Percentiles rank a stretch among this genome's conserved stretches.
phyloP scores from a whole-genome alignment of 2,113 vertebrate species.

The Columbina picui region DNA sequence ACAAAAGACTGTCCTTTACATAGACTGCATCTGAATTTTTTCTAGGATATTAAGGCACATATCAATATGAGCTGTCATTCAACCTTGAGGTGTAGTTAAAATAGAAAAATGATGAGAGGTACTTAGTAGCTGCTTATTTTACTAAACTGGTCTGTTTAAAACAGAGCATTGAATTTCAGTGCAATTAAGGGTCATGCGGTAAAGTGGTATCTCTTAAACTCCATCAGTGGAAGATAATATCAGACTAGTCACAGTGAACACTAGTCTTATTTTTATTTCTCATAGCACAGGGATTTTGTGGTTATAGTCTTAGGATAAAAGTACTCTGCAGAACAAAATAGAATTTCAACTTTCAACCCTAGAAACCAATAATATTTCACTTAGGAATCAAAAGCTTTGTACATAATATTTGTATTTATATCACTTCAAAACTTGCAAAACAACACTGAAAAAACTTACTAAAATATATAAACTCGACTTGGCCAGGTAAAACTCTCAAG shows the following conservation, averaged over 20 bases:
- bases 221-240: neutral
- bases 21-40: neutral
- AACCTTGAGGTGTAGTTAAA: constrained; percentile 42
- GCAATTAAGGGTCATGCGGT: neutral
- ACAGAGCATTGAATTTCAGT: neutral
- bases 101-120: constrained; percentile 24
- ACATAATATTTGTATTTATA: neutral
- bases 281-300: neutral
- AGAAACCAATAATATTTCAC: neutral
- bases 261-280: neutral
- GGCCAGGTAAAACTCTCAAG: neutral
- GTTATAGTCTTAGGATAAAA: neutral
- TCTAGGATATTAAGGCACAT: constrained; percentile 23
- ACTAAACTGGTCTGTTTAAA: constrained; percentile 17
- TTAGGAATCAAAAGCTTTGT: neutral
- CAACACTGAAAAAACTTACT: neutral
- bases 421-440: neutral
- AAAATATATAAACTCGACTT: neutral
- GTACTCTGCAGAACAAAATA: neutral
- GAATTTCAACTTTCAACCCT: neutral
- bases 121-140: constrained; percentile 8
- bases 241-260: neutral
- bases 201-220: neutral
- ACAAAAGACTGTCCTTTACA: neutral
- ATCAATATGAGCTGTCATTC: constrained; percentile 18